phyloP scores from a whole-genome alignment of 1,140 invertebrate genomes.

The Drosophila grimshawi region DNA sequence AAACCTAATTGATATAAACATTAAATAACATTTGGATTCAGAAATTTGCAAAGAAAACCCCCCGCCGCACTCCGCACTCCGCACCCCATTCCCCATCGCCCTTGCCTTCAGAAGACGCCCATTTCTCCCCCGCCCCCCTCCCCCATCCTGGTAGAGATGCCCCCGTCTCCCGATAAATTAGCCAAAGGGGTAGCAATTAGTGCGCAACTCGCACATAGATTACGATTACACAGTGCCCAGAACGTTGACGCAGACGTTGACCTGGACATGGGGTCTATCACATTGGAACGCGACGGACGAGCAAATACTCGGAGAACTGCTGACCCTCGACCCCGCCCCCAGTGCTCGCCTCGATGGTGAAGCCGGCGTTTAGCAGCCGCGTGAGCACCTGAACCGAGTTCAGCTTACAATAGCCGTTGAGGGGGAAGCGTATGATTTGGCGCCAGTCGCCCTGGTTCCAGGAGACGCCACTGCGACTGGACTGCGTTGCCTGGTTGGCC shows the following conservation, averaged over 20 bases:
- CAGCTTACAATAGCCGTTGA: slow-evolving; percentile 96
- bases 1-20: slow-evolving; percentile 77
- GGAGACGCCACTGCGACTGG: slow-evolving; percentile 91
- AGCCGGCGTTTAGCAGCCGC: slow-evolving; percentile 93
- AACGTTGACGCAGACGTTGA: slow-evolving; percentile 22
- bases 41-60: slow-evolving; percentile 47
- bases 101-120: background rate
- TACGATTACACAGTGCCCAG: slow-evolving; percentile 43
- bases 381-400: slow-evolving; percentile 96
- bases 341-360: slow-evolving; percentile 92
- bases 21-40: slow-evolving; percentile 80
- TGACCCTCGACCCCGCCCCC: slow-evolving; percentile 95
- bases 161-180: slow-evolving; percentile 5
- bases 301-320: slow-evolving; percentile 96
- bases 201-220: slow-evolving; percentile 54
- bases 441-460: slow-evolving; percentile 94
- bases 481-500: slow-evolving; percentile 93
- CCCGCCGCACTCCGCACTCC: background rate
- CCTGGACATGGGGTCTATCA: slow-evolving; percentile 68
- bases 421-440: slow-evolving; percentile 94
- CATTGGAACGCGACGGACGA: slow-evolving; percentile 88
- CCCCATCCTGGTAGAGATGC: background rate
- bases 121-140: slow-evolving; percentile 1
- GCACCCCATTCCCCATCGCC: background rate
- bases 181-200: slow-evolving; percentile 43